A percentile compares a stretch with the other conserved stretches of the same genome.
Evolutionary conservation across 2,797 vertebrate genomes (phyloP).

Genomic region (Nasua narica): DNA sequence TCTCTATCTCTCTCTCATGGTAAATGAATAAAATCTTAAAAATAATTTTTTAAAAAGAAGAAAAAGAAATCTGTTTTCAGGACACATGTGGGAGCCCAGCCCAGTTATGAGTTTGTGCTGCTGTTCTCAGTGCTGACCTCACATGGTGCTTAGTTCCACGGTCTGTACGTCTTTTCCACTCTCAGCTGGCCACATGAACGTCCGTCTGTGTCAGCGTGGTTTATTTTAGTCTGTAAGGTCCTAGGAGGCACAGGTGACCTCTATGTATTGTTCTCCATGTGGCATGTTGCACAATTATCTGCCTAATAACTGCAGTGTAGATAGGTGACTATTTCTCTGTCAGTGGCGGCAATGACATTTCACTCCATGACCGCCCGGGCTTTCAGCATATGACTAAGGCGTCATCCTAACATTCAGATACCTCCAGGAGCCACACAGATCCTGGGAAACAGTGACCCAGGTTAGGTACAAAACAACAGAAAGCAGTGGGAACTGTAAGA

Average conservation of each 20-base stretch:
- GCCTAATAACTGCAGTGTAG: not conserved
- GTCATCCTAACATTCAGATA: not conserved
- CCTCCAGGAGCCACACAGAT: not conserved
- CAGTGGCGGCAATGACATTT: not conserved
- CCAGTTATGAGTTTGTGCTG: not conserved
- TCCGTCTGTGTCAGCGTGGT: not conserved
- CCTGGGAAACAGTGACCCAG: not conserved
- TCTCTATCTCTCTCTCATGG: too few relatives aligned
- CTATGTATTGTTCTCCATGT: not conserved
- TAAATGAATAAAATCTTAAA: too few relatives aligned
- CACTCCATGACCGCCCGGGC: not conserved
- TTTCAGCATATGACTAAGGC: not conserved
- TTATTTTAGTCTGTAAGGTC: not conserved
- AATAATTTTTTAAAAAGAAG: not conserved
- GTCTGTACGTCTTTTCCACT: not conserved
- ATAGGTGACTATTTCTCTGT: not conserved
- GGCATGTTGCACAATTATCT: not conserved
- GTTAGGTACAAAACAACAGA: not conserved
- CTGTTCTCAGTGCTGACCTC: rapidly evolving
- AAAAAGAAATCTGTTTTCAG: not conserved
- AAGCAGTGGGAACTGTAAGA: not conserved
- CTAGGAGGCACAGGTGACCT: not conserved
- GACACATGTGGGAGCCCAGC: not conserved
- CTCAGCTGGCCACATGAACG: not conserved
- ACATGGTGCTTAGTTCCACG: not conserved